Conservation (phyloP, 2,888 invertebrate genomes). For the Tromatobia lineatoria region DNA sequence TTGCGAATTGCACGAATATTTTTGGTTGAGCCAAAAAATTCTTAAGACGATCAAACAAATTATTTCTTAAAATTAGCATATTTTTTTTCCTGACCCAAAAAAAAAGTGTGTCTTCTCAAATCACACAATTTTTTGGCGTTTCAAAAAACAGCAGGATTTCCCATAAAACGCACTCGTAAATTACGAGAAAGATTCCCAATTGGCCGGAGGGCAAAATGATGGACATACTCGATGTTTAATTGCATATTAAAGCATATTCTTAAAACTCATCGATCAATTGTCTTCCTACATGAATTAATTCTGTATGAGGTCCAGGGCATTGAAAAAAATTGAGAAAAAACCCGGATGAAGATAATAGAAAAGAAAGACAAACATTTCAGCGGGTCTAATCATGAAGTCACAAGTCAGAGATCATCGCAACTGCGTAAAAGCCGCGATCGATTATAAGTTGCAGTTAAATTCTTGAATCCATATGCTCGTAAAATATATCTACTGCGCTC, state of each 20-base stretch:
- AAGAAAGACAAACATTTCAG: slow-evolving; percentile 6
- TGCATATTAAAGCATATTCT: not conserved
- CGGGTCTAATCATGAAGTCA: slow-evolving; percentile 13
- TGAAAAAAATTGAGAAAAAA: not conserved
- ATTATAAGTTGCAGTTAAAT: slow-evolving; percentile 17
- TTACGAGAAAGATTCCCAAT: not conserved
- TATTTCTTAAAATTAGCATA: too few species aligned
- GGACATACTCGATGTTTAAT: not conserved
- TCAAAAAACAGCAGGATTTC: not conserved
- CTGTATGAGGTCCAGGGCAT: not conserved
- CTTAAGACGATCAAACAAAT: too few species aligned
- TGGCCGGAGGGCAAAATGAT: not conserved
- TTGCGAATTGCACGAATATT: too few species aligned
- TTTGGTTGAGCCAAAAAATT: too few species aligned
- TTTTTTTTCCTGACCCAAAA: not conserved
- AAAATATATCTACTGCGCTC: not conserved
- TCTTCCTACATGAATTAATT: not conserved
- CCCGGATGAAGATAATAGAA: not conserved
- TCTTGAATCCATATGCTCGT: not conserved
- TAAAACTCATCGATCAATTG: slow-evolving; percentile 37
- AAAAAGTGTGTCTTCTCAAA: not conserved
- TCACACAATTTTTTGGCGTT: not conserved
- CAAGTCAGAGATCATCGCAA: slow-evolving; percentile 36
- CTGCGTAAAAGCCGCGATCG: slow-evolving; percentile 31
- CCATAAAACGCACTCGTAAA: not conserved